Base-by-base conservation (phyloP, 1,140 invertebrate species). In the Lysiphlebus fabarum region DNA sequence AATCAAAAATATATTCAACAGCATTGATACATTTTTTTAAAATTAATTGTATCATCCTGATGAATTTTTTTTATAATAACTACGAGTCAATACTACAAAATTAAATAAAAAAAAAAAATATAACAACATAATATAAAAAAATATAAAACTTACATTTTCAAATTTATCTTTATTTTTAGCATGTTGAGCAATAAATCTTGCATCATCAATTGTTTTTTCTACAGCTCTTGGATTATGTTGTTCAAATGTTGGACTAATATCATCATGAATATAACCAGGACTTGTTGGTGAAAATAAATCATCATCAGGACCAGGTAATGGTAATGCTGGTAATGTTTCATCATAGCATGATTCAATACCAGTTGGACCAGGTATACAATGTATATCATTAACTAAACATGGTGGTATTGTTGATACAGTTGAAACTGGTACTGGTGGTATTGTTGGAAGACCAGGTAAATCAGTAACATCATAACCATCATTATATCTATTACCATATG, bases 161-260 rank as follows among this genome's bases (percentile, higher is more conserved):
- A 95, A 95, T 74, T 91, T 91, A 80, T 95, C 92, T 77, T 94
- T 93, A 80, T 96, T 95, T 79, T 88, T 91, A 72, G 93, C 91
- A 76, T 95, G 92, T 79, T 95, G 93, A 73, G 93, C 93, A 80
- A 95, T 94, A 78, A 95, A 96, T 74, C 90, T 87, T 47, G 92
- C 90, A 64, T 92, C 91, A 74, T 91, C 88, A 73, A 94, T 88
- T 67, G 92, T 92, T 73, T 92, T 91, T 77, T 93, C 91, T 84
- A 91, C 88, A 75, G 90, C 88, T 69, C 87, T 83, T 54, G 88
- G 82, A 65, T 79, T 69, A 53, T 88, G 85, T 74, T 87, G 89
- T 68, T 90, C 90, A 71, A 90, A 89, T 61, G 88, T 89, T 33
- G 90, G 89, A 80, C 88, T 91, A 57, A 84, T 82, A 69, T 90